Conservation (phyloP, 2,113 vertebrate genomes). For the Phaethon lepturus region DNA sequence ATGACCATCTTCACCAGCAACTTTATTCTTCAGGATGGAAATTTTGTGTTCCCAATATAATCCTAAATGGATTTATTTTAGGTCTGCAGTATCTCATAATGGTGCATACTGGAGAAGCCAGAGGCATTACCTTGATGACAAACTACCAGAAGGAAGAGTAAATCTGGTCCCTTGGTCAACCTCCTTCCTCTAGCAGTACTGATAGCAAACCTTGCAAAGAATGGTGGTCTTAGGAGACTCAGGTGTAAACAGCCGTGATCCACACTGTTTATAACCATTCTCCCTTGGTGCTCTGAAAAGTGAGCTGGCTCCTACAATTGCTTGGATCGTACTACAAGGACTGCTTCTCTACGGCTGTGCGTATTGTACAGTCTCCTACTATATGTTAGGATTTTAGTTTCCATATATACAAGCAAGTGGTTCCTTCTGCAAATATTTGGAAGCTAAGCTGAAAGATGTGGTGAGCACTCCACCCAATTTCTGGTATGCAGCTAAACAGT, state of each 20-base stretch:
- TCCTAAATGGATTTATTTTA: background rate
- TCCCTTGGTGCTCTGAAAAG: background rate
- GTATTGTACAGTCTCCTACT: background rate
- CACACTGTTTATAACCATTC: background rate
- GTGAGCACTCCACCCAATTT: background rate
- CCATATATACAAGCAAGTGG: background rate
- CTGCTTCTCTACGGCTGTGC: background rate
- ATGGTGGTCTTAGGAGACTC: background rate
- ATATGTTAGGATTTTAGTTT: background rate
- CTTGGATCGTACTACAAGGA: background rate
- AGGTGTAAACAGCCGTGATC: background rate
- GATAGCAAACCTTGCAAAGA: background rate
- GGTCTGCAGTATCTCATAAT: background rate
- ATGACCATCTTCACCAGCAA: background rate
- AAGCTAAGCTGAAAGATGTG: constrained; percentile 24
- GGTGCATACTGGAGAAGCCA: background rate
- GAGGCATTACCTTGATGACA: background rate
- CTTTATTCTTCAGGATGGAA: background rate
- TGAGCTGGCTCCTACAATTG: background rate
- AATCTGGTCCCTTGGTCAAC: background rate
- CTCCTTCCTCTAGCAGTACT: background rate
- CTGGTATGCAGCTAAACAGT: background rate
- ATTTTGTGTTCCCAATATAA: background rate
- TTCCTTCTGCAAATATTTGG: constrained; percentile 45
- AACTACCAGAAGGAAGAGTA: background rate